Base-by-base conservation (phyloP, 2,888 invertebrate species). In the Trichogramma dendrolimi region DNA sequence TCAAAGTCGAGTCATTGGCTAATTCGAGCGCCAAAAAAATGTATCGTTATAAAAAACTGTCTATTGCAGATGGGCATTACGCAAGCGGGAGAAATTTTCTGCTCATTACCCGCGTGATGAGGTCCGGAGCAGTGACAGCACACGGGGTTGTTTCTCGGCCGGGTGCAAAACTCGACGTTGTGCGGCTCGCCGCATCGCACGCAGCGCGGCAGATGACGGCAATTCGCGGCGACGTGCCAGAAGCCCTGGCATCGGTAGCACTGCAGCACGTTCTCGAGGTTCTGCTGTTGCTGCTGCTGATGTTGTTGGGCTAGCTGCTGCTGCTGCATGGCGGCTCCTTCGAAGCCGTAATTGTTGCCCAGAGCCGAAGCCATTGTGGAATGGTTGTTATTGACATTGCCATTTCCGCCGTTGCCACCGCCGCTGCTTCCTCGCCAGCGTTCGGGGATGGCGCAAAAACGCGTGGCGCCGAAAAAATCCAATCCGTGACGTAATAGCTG, bases 161-260 rank as follows among this genome's bases (percentile, higher is more conserved):
- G 71, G 0, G 80, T 78, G 61, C 83, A 83, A 60, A 79, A 79
- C 61, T 82, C 80, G 5, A 83, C 81, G 63, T 79, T 81, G 67
- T 83, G 83, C 10, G 80, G 77, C 53, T 81, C 83, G 0, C 83
- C 83, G 67, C 83, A 83, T 4, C 83, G 76, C 1, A 83, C 83
- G 69, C 83, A 83, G 10, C 83, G 76, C 0, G 80, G 79, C 50
- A 78, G 65, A 60, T 81, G 80, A 41, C 80, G 77, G 65, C 80
- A 80, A 64, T 82, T 81, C 8, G 80, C 81, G 0, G 83, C 83
- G 5, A 82, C 80, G 69, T 83, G 83, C 83, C 83, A 83, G 69
- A 83, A 83, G 4, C 83, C 82, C 73, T 83, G 83, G 67, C 83
- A 83, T 1, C 81, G 79, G 69, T 81, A 83, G 65, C 83, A 83